Conservation (phyloP, 2,888 invertebrate species). For the Caenorhabditis sulstoni region DNA sequence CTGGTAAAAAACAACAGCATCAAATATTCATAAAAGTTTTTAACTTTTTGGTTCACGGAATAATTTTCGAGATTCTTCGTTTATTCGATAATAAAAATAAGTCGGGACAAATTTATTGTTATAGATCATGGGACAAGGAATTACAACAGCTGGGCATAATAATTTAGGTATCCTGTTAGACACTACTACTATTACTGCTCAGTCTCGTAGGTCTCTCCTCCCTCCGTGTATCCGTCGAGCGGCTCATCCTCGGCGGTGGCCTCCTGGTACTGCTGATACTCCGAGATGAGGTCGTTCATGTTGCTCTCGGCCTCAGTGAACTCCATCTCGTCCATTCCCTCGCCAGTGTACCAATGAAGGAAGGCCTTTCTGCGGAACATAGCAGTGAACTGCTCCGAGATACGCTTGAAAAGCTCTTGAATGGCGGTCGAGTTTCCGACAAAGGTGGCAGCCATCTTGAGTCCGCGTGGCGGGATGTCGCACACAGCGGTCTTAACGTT, state of each 20-base stretch:
- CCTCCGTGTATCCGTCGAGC: conserved; percentile 49
- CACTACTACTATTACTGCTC: conserved; percentile 40
- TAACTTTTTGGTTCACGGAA: background rate
- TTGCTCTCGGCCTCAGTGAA: conserved; percentile 96
- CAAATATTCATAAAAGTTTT: background rate
- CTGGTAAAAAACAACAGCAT: too few relatives aligned
- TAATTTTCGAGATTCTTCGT: conserved; percentile 16
- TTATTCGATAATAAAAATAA: conserved; percentile 33
- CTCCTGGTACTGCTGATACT: conserved; percentile 94
- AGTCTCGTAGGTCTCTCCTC: conserved; percentile 57
- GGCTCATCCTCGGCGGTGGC: conserved; percentile 63
- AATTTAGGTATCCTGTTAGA: conserved; percentile 16
- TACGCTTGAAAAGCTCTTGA: conserved; percentile 91
- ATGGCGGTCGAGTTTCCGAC: conserved; percentile 93
- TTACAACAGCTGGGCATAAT: conserved; percentile 25
- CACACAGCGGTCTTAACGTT: conserved; percentile 92
- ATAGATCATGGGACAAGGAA: conserved; percentile 41
- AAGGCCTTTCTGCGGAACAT: conserved; percentile 97
- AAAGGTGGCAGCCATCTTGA: conserved; percentile 93
- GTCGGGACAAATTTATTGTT: conserved; percentile 18
- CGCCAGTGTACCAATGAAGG: conserved; percentile 96
- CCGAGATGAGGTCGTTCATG: conserved; percentile 88
- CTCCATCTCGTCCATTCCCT: conserved; percentile 98
- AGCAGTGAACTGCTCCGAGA: conserved; percentile 91
- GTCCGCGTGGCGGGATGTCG: conserved; percentile 93